Evolutionary conservation across 2,888 invertebrate species (phyloP).

Genomic region (Dolomedes plantarius): DNA sequence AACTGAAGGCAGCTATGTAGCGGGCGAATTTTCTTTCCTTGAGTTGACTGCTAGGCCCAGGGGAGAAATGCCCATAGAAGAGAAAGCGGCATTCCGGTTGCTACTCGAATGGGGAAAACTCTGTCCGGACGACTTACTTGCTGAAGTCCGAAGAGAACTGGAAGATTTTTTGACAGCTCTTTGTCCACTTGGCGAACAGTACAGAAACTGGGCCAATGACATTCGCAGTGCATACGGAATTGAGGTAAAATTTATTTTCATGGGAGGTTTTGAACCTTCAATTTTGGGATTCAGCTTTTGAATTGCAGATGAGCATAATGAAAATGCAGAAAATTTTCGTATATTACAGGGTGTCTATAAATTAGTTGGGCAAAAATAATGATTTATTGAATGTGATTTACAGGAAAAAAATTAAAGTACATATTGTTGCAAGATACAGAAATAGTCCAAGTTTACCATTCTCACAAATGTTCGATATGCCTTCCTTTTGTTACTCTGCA

Average conservation of each 20-base stretch:
- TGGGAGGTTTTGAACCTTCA: background rate
- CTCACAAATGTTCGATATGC: too few relatives aligned
- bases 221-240: slow-evolving; percentile 75
- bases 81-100: slow-evolving; percentile 59
- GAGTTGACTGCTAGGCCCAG: slow-evolving; percentile 24
- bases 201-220: slow-evolving; percentile 79
- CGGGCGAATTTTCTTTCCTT: slow-evolving; percentile 30
- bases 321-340: too few relatives aligned
- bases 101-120: slow-evolving; percentile 72
- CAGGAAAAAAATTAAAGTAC: too few relatives aligned
- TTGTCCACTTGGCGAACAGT: slow-evolving; percentile 79
- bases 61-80: slow-evolving; percentile 61
- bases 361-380: too few relatives aligned
- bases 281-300: too few relatives aligned
- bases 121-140: slow-evolving; percentile 69
- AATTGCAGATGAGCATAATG: too few relatives aligned
- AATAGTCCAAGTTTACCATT: too few relatives aligned
- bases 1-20: slow-evolving; percentile 67
- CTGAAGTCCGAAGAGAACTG: slow-evolving; percentile 78
- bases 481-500: too few relatives aligned
- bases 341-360: too few relatives aligned
- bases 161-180: slow-evolving; percentile 80
- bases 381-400: too few relatives aligned
- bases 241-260: slow-evolving; percentile 74
- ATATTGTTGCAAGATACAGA: too few relatives aligned